These are phyloP conservation scores for Semibalanus balanoides DNA, from an alignment of 1,140 invertebrate genomes.

Conservation along the genomic window DNA sequence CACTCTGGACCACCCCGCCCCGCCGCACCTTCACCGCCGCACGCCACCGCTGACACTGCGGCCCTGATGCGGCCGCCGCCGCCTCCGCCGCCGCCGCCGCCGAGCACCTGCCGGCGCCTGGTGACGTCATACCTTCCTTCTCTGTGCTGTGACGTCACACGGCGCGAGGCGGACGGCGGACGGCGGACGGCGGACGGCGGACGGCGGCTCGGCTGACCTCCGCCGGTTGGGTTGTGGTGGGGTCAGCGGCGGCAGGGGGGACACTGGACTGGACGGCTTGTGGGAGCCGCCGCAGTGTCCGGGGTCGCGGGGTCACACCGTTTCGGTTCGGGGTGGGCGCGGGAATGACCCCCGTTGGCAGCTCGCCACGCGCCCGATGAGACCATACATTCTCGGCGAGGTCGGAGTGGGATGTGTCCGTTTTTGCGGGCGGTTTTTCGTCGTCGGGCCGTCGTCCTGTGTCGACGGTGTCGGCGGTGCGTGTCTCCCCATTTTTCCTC, in stretches of 20 bases:
- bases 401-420: no score
- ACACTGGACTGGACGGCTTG: neutral
- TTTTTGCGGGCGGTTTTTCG: neutral
- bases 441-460: neutral
- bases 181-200: no score
- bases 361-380: neutral
- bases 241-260: no score
- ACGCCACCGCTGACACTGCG: neutral
- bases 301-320: conserved; percentile 4
- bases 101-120: neutral
- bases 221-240: no score
- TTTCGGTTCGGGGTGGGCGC: neutral
- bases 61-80: no score
- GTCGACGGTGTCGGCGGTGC: no score
- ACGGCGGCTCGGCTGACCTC: neutral
- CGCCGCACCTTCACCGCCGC: neutral
- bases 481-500: neutral
- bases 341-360: neutral
- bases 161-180: no score
- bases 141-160: no score
- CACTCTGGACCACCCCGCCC: no score
- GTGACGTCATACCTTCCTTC: no score
- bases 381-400: neutral
- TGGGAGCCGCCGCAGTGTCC: neutral
- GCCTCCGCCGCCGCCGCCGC: no score